Base-by-base conservation (phyloP, 2,797 vertebrate genomes). In the Bradypodion pumilum region DNA sequence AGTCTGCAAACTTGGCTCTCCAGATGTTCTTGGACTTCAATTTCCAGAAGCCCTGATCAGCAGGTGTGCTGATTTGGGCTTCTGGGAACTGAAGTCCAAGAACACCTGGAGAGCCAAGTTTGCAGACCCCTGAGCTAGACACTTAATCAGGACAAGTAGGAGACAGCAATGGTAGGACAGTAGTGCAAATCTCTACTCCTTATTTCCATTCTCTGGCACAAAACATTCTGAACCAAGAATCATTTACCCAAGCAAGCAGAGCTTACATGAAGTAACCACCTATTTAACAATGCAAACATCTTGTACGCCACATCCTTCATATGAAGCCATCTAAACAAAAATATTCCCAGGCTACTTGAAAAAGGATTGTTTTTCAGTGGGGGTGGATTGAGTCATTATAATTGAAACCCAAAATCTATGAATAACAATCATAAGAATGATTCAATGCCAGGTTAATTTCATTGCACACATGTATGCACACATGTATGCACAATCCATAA, bases 311-410 rank as follows among this genome's bases (percentile, higher is more conserved):
- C 23, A 81, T 32, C 23, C 32, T 66, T 49, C 23, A 23, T 44
- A 13, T 44, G 23, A 62, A 60, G 27, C 70, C 70, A 60, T 29
- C 49, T 76, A 88, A 86, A 59, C 82, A 87, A 74, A 74, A 84
- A 21, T 44, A 29, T 59, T 91, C 87, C 73, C 78, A 88, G 94
- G 93, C 89, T 89, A 90, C 90, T 92, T 84, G 12, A 91, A 76
- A 77, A 29, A 87, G 81, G 87, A 89, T 88, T 90, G 94, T 87
- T 90, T 88, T 19, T 56, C 12, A 4, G 52, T n/a, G n/a, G n/a
- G n/a, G n/a, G n/a, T n/a, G n/a, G n/a, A n/a, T 56, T 15, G 46
- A 49, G 52, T 16, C 21, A 4, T 56, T 56, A 56, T 63, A 37
- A 7, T 27, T 62, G 56, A 59, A 77, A 40, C 40, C 15, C 75